A percentile compares a stretch with the other conserved stretches of the same genome.
These are phyloP conservation scores for Dicranocentrus wangi DNA, from an alignment of 2,888 invertebrate species.

Conservation along the genomic window DNA sequence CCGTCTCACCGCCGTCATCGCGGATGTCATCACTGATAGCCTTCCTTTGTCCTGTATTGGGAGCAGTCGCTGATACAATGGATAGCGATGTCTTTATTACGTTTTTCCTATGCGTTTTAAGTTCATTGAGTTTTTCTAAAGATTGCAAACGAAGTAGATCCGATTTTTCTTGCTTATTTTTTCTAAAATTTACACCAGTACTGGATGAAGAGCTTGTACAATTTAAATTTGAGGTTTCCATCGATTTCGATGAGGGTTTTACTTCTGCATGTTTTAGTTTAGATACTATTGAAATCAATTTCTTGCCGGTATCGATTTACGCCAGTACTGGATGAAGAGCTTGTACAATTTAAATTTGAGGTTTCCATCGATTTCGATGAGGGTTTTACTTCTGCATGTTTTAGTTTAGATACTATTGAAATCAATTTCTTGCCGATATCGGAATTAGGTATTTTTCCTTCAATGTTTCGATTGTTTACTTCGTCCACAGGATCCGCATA, in stretches of 20 bases:
- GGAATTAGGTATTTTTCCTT: not conserved
- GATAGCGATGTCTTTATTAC: slow-evolving; percentile 64
- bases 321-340: too few species aligned
- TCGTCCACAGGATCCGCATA: too few species aligned
- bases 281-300: slow-evolving; percentile 28
- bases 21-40: not conserved
- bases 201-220: too few species aligned
- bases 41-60: slow-evolving; percentile 28
- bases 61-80: slow-evolving; percentile 7
- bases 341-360: not conserved
- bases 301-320: slow-evolving; percentile 13
- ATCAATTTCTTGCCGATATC: too few species aligned
- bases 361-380: not conserved
- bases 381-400: not conserved
- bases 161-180: slow-evolving; percentile 67
- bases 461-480: not conserved
- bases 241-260: not conserved
- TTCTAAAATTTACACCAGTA: slow-evolving; percentile 63
- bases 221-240: not conserved
- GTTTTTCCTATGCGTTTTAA: slow-evolving; percentile 49
- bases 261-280: not conserved
- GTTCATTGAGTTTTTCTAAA: slow-evolving; percentile 56
- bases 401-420: not conserved
- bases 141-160: slow-evolving; percentile 68
- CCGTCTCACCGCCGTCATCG: slow-evolving; percentile 3